Evolutionary conservation across 2,888 invertebrate species (phyloP).

Genomic region (Tetrapedia diversipes): DNA sequence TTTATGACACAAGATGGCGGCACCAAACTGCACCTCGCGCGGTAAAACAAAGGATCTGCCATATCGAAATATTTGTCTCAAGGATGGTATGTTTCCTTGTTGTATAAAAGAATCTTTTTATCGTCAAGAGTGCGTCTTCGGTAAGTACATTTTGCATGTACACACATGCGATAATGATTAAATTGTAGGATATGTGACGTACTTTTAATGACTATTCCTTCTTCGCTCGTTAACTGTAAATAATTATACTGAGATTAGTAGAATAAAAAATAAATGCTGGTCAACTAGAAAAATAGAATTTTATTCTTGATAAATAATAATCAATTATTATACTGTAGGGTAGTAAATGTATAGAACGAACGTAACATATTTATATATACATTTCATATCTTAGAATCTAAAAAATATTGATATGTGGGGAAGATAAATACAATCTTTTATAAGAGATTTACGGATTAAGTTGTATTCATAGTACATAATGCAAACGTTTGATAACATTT

Average conservation of each 20-base stretch:
- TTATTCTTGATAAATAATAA: slow-evolving; percentile 16
- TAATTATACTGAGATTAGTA: not conserved
- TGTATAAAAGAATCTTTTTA: not conserved
- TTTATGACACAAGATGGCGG: slow-evolving; percentile 43
- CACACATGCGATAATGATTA: not conserved
- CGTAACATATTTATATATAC: not conserved
- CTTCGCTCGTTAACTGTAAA: not conserved
- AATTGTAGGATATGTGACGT: not conserved
- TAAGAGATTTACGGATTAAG: not conserved
- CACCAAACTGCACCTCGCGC: slow-evolving; percentile 16
- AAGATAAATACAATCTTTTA: not conserved
- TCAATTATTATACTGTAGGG: not conserved
- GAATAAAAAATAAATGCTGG: not conserved
- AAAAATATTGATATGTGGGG: not conserved
- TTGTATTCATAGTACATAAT: slow-evolving; percentile 2
- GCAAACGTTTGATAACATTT: slow-evolving; percentile 20
- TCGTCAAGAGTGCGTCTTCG: not conserved
- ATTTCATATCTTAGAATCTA: slow-evolving; percentile 11
- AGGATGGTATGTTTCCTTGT: no score
- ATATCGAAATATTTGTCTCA: not conserved
- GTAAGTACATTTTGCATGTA: not conserved
- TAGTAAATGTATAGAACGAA: not conserved
- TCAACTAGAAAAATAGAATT: slow-evolving; percentile 17
- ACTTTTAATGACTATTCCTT: not conserved
- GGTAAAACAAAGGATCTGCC: slow-evolving; percentile 22